Base-by-base conservation (phyloP, 1,140 invertebrate species). In the Diorhabda sublineata region DNA sequence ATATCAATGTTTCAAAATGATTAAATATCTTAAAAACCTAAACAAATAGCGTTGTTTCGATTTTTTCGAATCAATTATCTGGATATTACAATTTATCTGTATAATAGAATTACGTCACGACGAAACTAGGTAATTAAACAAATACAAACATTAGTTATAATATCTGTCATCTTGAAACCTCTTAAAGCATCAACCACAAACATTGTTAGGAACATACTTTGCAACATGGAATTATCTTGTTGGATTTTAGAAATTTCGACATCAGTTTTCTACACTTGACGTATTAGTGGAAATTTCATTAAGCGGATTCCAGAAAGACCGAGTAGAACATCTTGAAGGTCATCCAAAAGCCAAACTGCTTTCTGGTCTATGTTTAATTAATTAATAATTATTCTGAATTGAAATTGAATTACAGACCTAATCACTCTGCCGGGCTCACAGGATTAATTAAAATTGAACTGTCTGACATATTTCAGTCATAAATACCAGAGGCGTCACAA, bases 351-450 rank as follows among this genome's bases (percentile, higher is more conserved):
- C 61, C 61, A 62, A 62, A 62, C 61, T 43, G 44, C 61, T 62
- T 62, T 62, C 61, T 62, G 61, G 61, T 62, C 42, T 62, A 62
- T 11, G 61, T 47, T 62, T n/a, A 62, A 62, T 62, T 62, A 52
- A 52, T 52, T 52, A 62, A 62, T 62, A 44, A 62, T 62, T 62
- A 62, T 62, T 44, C 42, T 1, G 45, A 2, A 26, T 26, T 26
- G 61, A 62, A 62, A 62, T 62, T 62, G 43, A 62, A 62, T 62
- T 62, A 62, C 61, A 11, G 26, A 5, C 61, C 61, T 62, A 44
- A 62, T 62, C 61, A 43, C 61, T 62, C 44, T 44, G 61, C 26
- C 45, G 61, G 42, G 42, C 45, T 62, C 11, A 62, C 42, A 45
- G 43, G 43, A 62, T 62, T 62, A 62, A 62, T 62, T 62, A 62